Evolutionary conservation across 2,888 invertebrate species (phyloP).

Genomic region (Caradrina kadenii): DNA sequence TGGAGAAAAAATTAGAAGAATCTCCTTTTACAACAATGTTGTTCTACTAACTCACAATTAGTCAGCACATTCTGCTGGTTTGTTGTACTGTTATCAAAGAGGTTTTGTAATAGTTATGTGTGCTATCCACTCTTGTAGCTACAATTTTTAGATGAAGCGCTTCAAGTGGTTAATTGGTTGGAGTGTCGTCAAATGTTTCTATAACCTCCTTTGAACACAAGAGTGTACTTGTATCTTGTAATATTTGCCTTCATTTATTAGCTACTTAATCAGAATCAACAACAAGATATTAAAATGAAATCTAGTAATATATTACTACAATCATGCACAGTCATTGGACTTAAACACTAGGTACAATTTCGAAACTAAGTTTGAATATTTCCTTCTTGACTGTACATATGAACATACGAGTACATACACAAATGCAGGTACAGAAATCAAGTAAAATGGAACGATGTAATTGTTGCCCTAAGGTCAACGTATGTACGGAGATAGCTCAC

Average conservation of each 20-base stretch:
- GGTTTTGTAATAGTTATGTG: slow-evolving; percentile 45
- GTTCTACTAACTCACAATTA: slow-evolving; percentile 56
- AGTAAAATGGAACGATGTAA: slow-evolving; percentile 68
- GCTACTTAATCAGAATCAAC: slow-evolving; percentile 24
- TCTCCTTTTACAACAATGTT: slow-evolving; percentile 45
- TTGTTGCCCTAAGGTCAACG: slow-evolving; percentile 78
- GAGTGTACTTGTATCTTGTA: background rate
- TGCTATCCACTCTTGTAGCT: slow-evolving; percentile 4
- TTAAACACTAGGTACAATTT: slow-evolving; percentile 22
- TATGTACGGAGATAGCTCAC: slow-evolving; percentile 64
- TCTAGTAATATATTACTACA: slow-evolving; percentile 33
- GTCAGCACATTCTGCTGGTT: slow-evolving; percentile 59
- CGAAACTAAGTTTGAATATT: slow-evolving; percentile 13
- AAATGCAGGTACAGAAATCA: slow-evolving; percentile 55
- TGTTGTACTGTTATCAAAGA: slow-evolving; percentile 24
- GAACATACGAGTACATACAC: slow-evolving; percentile 24
- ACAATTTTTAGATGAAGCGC: slow-evolving; percentile 26
- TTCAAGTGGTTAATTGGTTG: slow-evolving; percentile 32
- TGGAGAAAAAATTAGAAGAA: slow-evolving; percentile 52
- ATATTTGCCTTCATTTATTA: slow-evolving; percentile 7
- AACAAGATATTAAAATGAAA: slow-evolving; percentile 29
- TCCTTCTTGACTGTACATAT: slow-evolving; percentile 2
- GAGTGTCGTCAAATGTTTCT: slow-evolving; percentile 23
- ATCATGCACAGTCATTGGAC: slow-evolving; percentile 20
- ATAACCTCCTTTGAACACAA: background rate